Percentiles rank a stretch among this genome's conserved stretches.
Conservation (phyloP, 2,113 vertebrate species). For the Cyanoramphus novaezelandiae region DNA sequence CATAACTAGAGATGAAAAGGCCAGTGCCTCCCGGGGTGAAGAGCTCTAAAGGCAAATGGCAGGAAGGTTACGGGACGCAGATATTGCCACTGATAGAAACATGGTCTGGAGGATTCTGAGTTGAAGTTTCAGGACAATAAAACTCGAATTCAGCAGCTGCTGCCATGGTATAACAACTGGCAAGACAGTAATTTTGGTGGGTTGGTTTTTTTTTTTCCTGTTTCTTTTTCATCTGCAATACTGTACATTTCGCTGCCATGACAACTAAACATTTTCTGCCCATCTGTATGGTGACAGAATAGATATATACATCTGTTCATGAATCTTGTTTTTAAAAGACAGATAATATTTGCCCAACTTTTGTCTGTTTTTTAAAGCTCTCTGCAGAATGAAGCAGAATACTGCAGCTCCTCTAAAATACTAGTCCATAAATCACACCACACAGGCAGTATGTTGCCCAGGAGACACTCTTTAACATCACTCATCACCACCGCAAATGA, state of each 20-base stretch:
- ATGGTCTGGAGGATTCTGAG: conserved; percentile 44
- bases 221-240: conserved; percentile 25
- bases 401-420: background rate
- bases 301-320: conserved; percentile 32
- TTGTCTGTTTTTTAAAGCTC: conserved; percentile 14
- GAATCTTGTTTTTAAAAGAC: conserved; percentile 48
- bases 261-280: conserved; percentile 56
- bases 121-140: conserved; percentile 35
- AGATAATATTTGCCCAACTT: conserved; percentile 52
- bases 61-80: background rate
- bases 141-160: conserved; percentile 60
- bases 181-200: background rate
- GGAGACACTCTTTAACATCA: background rate
- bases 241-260: conserved; percentile 63
- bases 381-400: background rate
- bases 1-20: background rate
- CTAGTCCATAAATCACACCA: conserved; percentile 25
- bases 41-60: background rate
- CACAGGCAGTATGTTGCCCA: background rate
- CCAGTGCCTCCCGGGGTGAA: background rate
- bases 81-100: conserved; percentile 1
- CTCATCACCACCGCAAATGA: conserved; percentile 13
- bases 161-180: conserved; percentile 47
- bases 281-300: conserved; percentile 55
- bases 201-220: background rate